phyloP scores from a whole-genome alignment of 1,140 invertebrate genomes.

The Centruroides sculpturatus region DNA sequence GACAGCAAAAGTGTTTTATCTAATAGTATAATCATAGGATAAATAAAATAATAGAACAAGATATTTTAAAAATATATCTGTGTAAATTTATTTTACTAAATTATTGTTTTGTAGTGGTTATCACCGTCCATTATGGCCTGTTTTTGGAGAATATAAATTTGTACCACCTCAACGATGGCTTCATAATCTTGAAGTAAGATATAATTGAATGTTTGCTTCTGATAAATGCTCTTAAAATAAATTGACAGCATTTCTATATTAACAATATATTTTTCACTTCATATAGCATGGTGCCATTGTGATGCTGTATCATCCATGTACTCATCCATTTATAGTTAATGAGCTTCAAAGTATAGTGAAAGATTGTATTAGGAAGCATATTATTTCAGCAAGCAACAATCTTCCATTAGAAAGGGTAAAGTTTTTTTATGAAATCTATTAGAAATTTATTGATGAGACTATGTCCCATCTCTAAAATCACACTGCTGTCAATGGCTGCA shows the following conservation, averaged over 20 bases:
- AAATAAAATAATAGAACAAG: too few species aligned
- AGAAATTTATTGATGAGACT: too few species aligned
- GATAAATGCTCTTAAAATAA: conserved; percentile 1
- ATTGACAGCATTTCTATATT: not conserved
- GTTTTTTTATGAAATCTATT: not conserved
- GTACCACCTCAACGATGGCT: conserved; percentile 69
- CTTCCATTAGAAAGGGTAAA: conserved; percentile 45
- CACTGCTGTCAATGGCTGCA: too few species aligned
- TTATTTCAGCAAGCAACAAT: conserved; percentile 58
- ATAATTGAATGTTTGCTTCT: not conserved
- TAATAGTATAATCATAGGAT: too few species aligned
- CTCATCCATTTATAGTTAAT: conserved; percentile 47
- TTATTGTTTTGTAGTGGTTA: conserved; percentile 45
- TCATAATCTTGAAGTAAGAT: conserved; percentile 56
- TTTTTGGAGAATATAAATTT: conserved; percentile 68
- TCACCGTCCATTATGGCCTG: conserved; percentile 63
- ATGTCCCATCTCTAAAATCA: too few species aligned
- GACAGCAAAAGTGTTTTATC: too few species aligned
- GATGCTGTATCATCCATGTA: conserved; percentile 78
- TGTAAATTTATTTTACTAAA: not conserved
- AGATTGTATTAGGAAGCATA: conserved; percentile 56
- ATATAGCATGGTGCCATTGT: conserved; percentile 62
- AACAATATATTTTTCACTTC: not conserved
- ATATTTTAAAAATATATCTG: too few species aligned
- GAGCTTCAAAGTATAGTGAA: conserved; percentile 45